phyloP scores from a whole-genome alignment of 2,888 invertebrate genomes.

The Tiliacea citrago region DNA sequence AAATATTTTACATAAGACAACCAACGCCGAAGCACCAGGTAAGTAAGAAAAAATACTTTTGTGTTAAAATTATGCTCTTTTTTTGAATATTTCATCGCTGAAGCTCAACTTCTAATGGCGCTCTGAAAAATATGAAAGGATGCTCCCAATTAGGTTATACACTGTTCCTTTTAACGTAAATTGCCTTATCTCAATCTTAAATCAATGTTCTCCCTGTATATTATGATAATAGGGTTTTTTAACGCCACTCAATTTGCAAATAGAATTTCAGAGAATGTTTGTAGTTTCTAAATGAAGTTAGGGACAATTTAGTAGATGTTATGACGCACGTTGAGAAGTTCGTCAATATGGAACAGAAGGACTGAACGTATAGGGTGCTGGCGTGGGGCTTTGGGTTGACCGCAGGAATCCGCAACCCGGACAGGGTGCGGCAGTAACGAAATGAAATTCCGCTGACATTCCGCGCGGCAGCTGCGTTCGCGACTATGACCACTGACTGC shows the following conservation, averaged over 20 bases:
- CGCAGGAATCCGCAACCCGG: constrained; percentile 82
- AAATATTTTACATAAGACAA: constrained; percentile 7
- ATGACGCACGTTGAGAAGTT: constrained; percentile 42
- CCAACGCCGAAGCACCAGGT: constrained; percentile 5
- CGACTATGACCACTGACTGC: constrained; percentile 71
- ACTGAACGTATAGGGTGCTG: constrained; percentile 48
- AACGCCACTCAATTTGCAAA: constrained; percentile 44
- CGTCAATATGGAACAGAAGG: constrained; percentile 52
- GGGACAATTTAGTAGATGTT: constrained; percentile 30
- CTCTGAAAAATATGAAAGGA: constrained; percentile 77
- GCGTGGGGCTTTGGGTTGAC: constrained; percentile 67
- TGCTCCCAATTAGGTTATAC: constrained; percentile 76
- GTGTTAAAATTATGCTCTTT: constrained; percentile 68
- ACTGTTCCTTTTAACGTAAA: constrained; percentile 77
- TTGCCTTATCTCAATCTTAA: constrained; percentile 74
- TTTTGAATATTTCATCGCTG: constrained; percentile 76
- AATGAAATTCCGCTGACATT: constrained; percentile 88
- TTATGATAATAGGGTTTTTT: constrained; percentile 62
- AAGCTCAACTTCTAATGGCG: constrained; percentile 74
- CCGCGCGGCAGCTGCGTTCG: constrained; percentile 75
- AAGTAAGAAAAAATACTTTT: constrained; percentile 45
- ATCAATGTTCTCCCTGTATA: constrained; percentile 64
- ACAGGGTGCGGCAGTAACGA: constrained; percentile 81
- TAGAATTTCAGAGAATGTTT: constrained; percentile 26
- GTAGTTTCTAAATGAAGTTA: constrained; percentile 32